A percentile compares a stretch with the other conserved stretches of the same genome.
phyloP scores from a whole-genome alignment of 1,140 invertebrate species.

The Sogatella furcifera region DNA sequence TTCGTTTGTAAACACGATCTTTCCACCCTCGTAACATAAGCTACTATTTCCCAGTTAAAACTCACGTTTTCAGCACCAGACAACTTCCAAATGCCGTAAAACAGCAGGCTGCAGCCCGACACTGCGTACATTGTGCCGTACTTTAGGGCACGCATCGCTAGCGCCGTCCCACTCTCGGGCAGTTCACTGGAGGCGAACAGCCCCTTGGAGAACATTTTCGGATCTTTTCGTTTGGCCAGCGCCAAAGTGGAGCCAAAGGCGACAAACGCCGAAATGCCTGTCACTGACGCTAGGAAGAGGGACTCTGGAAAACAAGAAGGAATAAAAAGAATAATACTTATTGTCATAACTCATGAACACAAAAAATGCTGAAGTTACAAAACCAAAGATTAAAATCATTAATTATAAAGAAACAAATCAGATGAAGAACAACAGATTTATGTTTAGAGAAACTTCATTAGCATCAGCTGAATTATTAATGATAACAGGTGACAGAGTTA shows the following conservation, averaged over 20 bases:
- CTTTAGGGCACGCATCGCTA: conserved; percentile 72
- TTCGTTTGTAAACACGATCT: too few species aligned
- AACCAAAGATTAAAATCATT: too few species aligned
- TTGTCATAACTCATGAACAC: too few species aligned
- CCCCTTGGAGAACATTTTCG: conserved; percentile 67
- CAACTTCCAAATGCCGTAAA: conserved; percentile 79
- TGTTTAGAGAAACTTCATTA: too few species aligned
- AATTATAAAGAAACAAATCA: too few species aligned
- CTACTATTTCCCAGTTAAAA: too few species aligned
- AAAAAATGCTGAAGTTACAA: too few species aligned
- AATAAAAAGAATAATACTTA: too few species aligned
- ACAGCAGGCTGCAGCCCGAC: conserved; percentile 65
- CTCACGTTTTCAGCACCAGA: conserved; percentile 69
- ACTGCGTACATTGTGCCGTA: conserved; percentile 81
- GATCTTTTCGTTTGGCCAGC: conserved; percentile 66
- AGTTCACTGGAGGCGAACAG: conserved; percentile 48
- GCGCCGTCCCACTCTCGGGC: conserved; percentile 59
- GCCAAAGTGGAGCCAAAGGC: conserved; percentile 72
- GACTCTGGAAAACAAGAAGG: conserved; percentile 46
- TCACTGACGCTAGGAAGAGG: conserved; percentile 61
- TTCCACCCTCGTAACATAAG: too few species aligned
- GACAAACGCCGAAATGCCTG: conserved; percentile 65
- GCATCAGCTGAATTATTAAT: too few species aligned
- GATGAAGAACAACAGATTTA: too few species aligned
- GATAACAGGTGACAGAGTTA: too few species aligned